Base-by-base conservation (phyloP, 2,888 invertebrate genomes). In the Luperina nickerlii region DNA sequence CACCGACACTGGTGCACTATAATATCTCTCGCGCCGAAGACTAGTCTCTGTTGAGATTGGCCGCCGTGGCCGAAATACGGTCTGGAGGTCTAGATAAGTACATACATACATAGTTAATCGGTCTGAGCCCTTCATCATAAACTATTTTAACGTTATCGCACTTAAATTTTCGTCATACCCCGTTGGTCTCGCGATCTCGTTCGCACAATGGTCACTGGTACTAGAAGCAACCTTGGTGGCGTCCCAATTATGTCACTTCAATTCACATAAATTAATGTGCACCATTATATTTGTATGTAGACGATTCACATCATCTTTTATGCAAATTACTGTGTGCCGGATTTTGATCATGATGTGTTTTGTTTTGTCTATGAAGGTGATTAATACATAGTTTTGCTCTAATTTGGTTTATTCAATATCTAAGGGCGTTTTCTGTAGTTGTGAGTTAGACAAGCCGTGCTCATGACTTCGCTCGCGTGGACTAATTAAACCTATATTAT, bases 241-340 rank as follows among this genome's bases (percentile, higher is more conserved):
- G 84, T 73, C 73, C 89, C 78, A 84, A 80, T 88, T 89, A 86
- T 87, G 88, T 86, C 89, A 84, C 83, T 78, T 84, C 54, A 71
- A 51, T 73, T 80, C 75, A 79, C 69, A 75, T 70, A 65, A 79
- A 32, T 32, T 32, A 32, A 73, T 60, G 42, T 66, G 24, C 63
- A 67, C 70, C 67, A 84, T 83, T 83, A 79, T 42, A n/a, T 76
- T n/a, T 77, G 5, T 63, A 73, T 72, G 77, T 80, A 72, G 74
- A 66, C 72, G 54, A 76, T 78, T 85, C 82, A 24, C 77, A 77
- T 85, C 79, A 83, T 85, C 81, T 79, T 79, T 81, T 87, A 88
- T 86, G 82, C 63, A 81, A 70, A 82, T 84, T 76, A 76, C 74
- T 38, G 20, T 45, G 54, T 57, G 45, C 11, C 27, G 15, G 38